A percentile compares a stretch with the other conserved stretches of the same genome.
Evolutionary conservation across 1,140 invertebrate genomes (phyloP).

Genomic region (Lutraria rhynchaena): DNA sequence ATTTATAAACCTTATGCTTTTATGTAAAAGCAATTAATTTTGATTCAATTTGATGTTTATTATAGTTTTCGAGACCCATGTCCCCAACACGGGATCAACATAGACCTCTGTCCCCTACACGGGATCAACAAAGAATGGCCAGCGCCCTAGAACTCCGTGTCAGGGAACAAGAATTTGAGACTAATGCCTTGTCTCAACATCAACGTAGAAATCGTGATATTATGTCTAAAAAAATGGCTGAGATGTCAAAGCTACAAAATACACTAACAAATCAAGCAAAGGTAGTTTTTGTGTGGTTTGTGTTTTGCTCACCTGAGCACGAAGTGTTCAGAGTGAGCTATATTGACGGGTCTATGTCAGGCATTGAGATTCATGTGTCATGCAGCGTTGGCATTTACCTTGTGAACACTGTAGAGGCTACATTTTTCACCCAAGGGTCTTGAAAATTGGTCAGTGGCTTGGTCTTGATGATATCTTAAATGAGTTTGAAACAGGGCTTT

Average conservation of each 20-base stretch:
- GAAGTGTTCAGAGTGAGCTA: too few relatives aligned
- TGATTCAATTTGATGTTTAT: too few relatives aligned
- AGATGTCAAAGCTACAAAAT: conserved; percentile 76
- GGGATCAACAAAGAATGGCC: conserved; percentile 50
- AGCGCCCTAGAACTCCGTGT: conserved; percentile 35
- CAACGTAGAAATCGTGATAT: conserved; percentile 50
- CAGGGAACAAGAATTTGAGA: conserved; percentile 48
- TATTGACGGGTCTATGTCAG: too few relatives aligned
- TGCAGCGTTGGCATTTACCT: too few relatives aligned
- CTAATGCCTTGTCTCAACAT: conserved; percentile 28
- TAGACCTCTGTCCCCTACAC: conserved; percentile 40
- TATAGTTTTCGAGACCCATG: conserved; percentile 18
- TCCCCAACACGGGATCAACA: conserved; percentile 4
- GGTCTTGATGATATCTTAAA: too few relatives aligned
- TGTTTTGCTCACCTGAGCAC: too few relatives aligned
- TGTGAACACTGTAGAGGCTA: too few relatives aligned
- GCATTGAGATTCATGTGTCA: too few relatives aligned
- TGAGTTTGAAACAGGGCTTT: too few relatives aligned
- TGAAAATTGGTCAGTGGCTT: too few relatives aligned
- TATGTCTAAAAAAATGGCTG: conserved; percentile 72
- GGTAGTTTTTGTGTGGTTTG: conserved; percentile 65
- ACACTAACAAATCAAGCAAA: conserved; percentile 75
- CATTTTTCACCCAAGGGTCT: too few relatives aligned
- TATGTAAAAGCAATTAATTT: background rate
- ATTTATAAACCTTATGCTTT: too few relatives aligned